A percentile compares a stretch with the other conserved stretches of the same genome.
These are phyloP conservation scores for Ophioninae sp. DNA, from an alignment of 2,888 invertebrate genomes.

Conservation along the genomic window DNA sequence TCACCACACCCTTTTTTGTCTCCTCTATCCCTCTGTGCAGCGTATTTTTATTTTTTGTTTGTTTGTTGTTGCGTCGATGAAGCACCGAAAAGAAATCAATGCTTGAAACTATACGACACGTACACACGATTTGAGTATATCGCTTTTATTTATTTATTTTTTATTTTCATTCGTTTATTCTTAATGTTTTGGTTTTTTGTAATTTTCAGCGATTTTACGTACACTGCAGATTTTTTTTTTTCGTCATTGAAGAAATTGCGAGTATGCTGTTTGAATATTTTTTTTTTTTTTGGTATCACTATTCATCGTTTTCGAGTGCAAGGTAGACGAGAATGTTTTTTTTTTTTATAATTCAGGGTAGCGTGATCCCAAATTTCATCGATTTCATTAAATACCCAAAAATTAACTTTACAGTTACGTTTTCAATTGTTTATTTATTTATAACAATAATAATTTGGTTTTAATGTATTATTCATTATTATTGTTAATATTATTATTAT, in stretches of 20 bases:
- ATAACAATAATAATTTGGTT: too few relatives aligned
- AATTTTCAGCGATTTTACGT: constrained; percentile 30
- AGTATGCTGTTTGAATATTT: constrained; percentile 46
- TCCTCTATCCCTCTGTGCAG: constrained; percentile 29
- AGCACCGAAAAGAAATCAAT: constrained; percentile 12
- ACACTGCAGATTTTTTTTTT: constrained; percentile 13
- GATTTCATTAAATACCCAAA: too few relatives aligned
- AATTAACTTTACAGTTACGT: too few relatives aligned
- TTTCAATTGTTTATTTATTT: too few relatives aligned
- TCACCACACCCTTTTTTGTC: constrained; percentile 52
- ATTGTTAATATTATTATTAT: too few relatives aligned
- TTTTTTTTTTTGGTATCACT: constrained; percentile 30
- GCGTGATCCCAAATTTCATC: too few relatives aligned
- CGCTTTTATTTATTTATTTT: constrained; percentile 49
- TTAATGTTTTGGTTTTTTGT: constrained; percentile 50
- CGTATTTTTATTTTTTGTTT: constrained; percentile 9
- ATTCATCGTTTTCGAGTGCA: constrained; percentile 1
- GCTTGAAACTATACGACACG: constrained; percentile 54
- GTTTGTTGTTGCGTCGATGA: constrained; percentile 14
- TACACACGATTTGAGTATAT: constrained; percentile 43
- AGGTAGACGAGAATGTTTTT: constrained; percentile 4
- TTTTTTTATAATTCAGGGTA: constrained; percentile 3
- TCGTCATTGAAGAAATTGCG: constrained; percentile 23
- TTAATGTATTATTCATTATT: too few relatives aligned
- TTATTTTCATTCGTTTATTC: constrained; percentile 32